Percentiles rank a stretch among this genome's conserved stretches.
Conservation (phyloP, 92 coral and sea anemone species). For the Porites lobata region DNA sequence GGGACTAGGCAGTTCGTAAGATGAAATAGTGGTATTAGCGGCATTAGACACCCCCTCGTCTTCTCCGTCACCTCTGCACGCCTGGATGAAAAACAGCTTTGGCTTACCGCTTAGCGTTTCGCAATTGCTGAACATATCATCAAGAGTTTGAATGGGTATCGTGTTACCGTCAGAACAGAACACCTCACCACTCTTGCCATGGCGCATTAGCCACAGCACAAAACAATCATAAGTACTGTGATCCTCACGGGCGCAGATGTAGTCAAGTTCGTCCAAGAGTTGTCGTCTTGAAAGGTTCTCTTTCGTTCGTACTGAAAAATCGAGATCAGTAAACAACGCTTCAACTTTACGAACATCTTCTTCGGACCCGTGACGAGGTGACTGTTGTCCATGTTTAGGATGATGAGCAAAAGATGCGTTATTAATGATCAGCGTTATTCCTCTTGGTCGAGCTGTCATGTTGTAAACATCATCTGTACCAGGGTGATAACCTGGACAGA, state of each 20-base stretch:
- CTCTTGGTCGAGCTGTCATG: conserved; percentile 74
- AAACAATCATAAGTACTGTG: conserved; percentile 73
- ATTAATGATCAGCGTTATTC: conserved; percentile 83
- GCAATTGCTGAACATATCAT: conserved; percentile 65
- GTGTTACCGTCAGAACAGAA: conserved; percentile 66
- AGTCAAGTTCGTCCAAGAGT: conserved; percentile 12
- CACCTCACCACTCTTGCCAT: conserved; percentile 66
- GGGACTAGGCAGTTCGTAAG: background rate
- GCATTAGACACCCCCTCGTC: background rate
- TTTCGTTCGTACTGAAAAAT: conserved; percentile 31
- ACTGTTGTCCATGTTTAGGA: background rate
- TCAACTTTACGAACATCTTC: conserved; percentile 56
- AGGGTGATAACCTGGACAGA: background rate
- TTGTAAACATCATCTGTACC: conserved; percentile 46
- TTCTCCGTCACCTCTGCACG: conserved; percentile 73
- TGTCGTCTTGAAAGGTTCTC: conserved; percentile 29
- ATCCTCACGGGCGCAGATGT: conserved; percentile 10
- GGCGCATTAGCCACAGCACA: conserved; percentile 81
- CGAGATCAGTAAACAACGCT: conserved; percentile 50
- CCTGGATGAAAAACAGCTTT: conserved; percentile 80
- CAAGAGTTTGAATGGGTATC: conserved; percentile 3
- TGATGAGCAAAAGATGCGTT: background rate
- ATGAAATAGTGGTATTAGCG: background rate
- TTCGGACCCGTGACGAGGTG: conserved; percentile 64
- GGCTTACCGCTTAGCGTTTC: conserved; percentile 73